Evolutionary conservation across 2,888 invertebrate genomes (phyloP), one percentile per base, ranked within the genome.

Genomic region (Syrphus vitripennis): DNA sequence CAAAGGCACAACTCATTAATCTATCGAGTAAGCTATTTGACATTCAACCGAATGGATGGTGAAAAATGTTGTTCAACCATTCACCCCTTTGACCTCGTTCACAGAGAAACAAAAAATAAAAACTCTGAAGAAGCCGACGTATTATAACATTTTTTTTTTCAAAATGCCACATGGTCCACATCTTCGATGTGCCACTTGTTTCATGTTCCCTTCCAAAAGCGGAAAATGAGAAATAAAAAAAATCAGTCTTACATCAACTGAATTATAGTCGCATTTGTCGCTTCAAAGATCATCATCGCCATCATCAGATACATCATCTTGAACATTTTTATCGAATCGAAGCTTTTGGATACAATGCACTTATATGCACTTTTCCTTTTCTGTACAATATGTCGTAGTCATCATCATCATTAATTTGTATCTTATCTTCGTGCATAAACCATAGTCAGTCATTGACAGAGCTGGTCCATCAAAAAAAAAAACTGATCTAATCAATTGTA

Each of bases 401-500:
- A 69, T 81, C 77, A 72, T 72, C 76, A 61, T 67, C 82, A 63
- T 74, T 75, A 71, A 79, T 45, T 76, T 75, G 83, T 72, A 67
- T 70, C 83, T 61, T 72, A 67, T 70, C 83, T 61, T 14, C n/a
- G 5, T 42, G 63, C 9, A 42, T 26, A n/a, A 26, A 14, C 50
- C 82, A 61, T 78, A 65, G 72, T 71, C 80, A 59, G 34, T 84
- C 65, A 75, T 75, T 57, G 61, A 50, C 72, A 74, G 50, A 76
- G 55, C 55, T 61, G 59, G 57, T 72, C 74, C 70, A 71, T 79
- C 79, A 50, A 14, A 45, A 74, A 53, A 50, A 14, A 45, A 74
- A 53, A 84, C 76, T 84, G 76, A 86, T 82, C 86, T 82, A 86
- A 86, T 86, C 82, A 86, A 86, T 86, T 78, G 82, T 78, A 76